These are phyloP conservation scores for Thunnus maccoyii DNA, from an alignment of 2,113 vertebrate genomes.

Conservation along the genomic window DNA sequence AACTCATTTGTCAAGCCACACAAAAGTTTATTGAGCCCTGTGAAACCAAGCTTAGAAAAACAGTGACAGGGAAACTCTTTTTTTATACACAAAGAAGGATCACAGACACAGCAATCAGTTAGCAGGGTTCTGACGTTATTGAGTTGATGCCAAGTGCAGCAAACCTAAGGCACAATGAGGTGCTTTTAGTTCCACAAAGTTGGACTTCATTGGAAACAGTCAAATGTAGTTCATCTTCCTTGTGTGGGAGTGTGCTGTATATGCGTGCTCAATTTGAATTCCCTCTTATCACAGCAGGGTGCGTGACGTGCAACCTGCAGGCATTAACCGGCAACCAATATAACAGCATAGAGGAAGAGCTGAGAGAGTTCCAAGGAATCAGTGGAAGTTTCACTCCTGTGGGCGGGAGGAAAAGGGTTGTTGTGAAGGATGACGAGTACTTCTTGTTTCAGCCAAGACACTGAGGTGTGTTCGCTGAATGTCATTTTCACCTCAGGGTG, in stretches of 20 bases:
- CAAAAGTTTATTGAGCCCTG: slow-evolving; percentile 59
- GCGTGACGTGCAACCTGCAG: slow-evolving; percentile 15
- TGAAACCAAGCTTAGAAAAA: slow-evolving; percentile 65
- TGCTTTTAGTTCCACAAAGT: slow-evolving; percentile 35
- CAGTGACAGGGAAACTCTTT: slow-evolving; percentile 48
- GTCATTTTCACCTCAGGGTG: slow-evolving; percentile 72
- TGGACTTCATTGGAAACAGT: slow-evolving; percentile 6
- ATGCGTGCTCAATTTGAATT: slow-evolving; percentile 23
- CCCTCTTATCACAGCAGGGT: slow-evolving; percentile 33
- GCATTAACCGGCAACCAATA: slow-evolving; percentile 41
- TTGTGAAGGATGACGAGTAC: slow-evolving; percentile 42
- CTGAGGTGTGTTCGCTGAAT: slow-evolving; percentile 56
- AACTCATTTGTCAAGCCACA: slow-evolving; percentile 73
- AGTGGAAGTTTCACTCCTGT: slow-evolving; percentile 42
- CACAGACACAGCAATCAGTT: slow-evolving; percentile 39
- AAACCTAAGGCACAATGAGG: slow-evolving; percentile 9
- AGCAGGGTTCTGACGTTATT: slow-evolving; percentile 9
- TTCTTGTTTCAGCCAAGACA: slow-evolving; percentile 49
- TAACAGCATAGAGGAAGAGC: slow-evolving; percentile 20
- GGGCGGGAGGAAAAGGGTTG: slow-evolving; percentile 24
- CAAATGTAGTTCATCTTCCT: slow-evolving; percentile 32
- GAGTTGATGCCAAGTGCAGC: slow-evolving; percentile 20
- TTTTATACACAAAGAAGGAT: slow-evolving; percentile 31
- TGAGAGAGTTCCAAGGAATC: slow-evolving; percentile 29
- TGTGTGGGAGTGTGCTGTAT: background rate